phyloP scores from a whole-genome alignment of 1,140 invertebrate genomes.

The Meloidogyne floridensis region DNA sequence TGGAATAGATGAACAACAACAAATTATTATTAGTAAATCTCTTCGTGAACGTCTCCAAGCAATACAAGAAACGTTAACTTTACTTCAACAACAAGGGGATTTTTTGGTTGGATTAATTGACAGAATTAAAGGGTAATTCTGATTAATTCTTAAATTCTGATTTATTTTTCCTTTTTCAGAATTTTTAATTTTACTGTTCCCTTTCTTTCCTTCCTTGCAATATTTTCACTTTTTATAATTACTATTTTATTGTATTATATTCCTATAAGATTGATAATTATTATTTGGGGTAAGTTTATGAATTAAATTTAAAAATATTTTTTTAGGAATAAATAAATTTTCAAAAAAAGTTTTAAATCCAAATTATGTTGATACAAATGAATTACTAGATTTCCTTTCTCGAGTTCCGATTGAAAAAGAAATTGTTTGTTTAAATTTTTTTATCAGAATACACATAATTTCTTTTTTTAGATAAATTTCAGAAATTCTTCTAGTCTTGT shows the following conservation, averaged over 20 bases:
- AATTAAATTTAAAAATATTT: conserved; percentile 29
- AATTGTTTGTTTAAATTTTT: conserved; percentile 69
- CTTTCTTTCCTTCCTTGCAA: conserved; percentile 88
- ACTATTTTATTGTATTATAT: conserved; percentile 83
- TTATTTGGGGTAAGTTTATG: conserved; percentile 80
- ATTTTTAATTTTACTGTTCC: conserved; percentile 96
- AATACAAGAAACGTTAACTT: conserved; percentile 54
- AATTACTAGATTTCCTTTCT: conserved; percentile 90
- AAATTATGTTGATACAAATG: conserved; percentile 93
- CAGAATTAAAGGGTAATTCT: conserved; percentile 49
- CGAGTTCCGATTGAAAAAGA: conserved; percentile 92
- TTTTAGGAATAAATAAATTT: conserved; percentile 83
- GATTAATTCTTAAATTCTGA: neutral
- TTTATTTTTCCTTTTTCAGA: conserved; percentile 70
- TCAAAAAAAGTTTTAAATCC: conserved; percentile 87
- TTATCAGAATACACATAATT: neutral
- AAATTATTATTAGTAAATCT: conserved; percentile 28
- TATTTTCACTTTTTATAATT: conserved; percentile 69
- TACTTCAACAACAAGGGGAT: conserved; percentile 53
- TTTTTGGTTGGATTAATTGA: conserved; percentile 59
- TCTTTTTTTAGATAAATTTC: neutral
- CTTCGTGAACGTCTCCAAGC: conserved; percentile 43
- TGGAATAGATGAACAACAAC: neutral
- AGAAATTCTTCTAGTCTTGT: neutral
- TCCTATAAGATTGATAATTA: conserved; percentile 84